phyloP scores from a whole-genome alignment of 2,888 invertebrate genomes.

The Trichopoda pennipes region DNA sequence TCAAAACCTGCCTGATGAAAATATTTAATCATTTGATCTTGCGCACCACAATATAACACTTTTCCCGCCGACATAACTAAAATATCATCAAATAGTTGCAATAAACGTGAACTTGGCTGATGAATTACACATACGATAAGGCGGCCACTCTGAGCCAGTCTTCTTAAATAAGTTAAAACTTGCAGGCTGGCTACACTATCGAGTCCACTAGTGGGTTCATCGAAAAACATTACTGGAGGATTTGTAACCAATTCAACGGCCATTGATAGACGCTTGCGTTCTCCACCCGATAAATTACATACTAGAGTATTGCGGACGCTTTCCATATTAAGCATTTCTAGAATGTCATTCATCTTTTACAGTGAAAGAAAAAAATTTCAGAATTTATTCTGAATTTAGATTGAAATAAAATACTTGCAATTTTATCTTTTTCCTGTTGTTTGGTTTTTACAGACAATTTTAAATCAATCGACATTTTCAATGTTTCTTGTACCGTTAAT shows the following conservation, averaged over 20 bases:
- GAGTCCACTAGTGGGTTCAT: slow-evolving; percentile 94
- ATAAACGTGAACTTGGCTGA: slow-evolving; percentile 92
- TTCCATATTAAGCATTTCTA: slow-evolving; percentile 87
- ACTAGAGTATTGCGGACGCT: slow-evolving; percentile 86
- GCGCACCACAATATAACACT: slow-evolving; percentile 89
- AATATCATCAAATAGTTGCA: slow-evolving; percentile 93
- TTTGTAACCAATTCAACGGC: slow-evolving; percentile 94
- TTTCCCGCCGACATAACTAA: slow-evolving; percentile 90
- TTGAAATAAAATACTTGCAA: slow-evolving; percentile 82
- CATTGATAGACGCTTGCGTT: slow-evolving; percentile 93
- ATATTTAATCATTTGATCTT: slow-evolving; percentile 87
- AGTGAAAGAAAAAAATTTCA: background rate
- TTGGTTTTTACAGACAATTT: slow-evolving; percentile 87
- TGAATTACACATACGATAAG: slow-evolving; percentile 94
- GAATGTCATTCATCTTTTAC: slow-evolving; percentile 88
- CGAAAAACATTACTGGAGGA: slow-evolving; percentile 95
- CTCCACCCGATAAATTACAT: slow-evolving; percentile 90
- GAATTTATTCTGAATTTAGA: no score
- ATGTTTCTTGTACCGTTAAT: slow-evolving; percentile 91
- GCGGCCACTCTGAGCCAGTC: slow-evolving; percentile 89
- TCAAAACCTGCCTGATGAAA: slow-evolving; percentile 85
- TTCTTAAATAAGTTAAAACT: slow-evolving; percentile 88
- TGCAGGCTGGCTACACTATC: slow-evolving; percentile 91
- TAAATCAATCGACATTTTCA: slow-evolving; percentile 91
- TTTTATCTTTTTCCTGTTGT: slow-evolving; percentile 84